Base-by-base conservation (phyloP, 2,888 invertebrate genomes). In the Augochlorella aurata region DNA sequence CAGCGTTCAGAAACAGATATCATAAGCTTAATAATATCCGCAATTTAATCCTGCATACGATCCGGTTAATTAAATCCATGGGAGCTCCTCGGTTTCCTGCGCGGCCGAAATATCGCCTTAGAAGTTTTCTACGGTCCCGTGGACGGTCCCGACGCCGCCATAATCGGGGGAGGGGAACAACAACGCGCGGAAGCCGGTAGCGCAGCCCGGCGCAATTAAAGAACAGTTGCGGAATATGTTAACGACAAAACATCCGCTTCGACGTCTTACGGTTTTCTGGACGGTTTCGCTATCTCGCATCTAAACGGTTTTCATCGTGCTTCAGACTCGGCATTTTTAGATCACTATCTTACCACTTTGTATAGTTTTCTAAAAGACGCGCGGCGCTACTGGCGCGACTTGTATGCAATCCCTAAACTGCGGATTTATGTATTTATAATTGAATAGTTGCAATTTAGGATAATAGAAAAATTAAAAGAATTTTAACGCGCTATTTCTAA, bases 41-140 rank as follows among this genome's bases (percentile, higher is more conserved):
- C 24, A 21, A 65, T 24, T 44, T 73, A 77, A 66, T 58, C 44
- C 61, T 45, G 52, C n/a, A 65, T 54, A 63, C 24, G 72, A 16
- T 65, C 65, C 47, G 63, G 63, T 79, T 87, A 87, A 85, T 82
- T 72, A 79, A 79, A 69, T 79, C 78, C 21, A 29, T 49, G 29
- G 16, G 12, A 9, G 61, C 14, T 16, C 24, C 61, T 5, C 18
- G 61, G 61, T 61, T 61, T 61, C 61, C 61, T 61, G 29, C 8
- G 61, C 24, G 16, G 29, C 61, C 61, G 61, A 63, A 83, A 77
- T 67, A 38, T 47, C 58, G 70, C 58, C 67, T 38, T 69, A 8
- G 10, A 58, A n/a, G 65, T 29, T 18, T 38, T 44, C 66, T 66
- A 44, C 61, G 44, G 69, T 29, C 7, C 58, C 70, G 29, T 18